Evolutionary conservation across 2,113 vertebrate species (phyloP), one percentile per base, ranked within the genome.

Genomic region (Pterophyllum scalare): DNA sequence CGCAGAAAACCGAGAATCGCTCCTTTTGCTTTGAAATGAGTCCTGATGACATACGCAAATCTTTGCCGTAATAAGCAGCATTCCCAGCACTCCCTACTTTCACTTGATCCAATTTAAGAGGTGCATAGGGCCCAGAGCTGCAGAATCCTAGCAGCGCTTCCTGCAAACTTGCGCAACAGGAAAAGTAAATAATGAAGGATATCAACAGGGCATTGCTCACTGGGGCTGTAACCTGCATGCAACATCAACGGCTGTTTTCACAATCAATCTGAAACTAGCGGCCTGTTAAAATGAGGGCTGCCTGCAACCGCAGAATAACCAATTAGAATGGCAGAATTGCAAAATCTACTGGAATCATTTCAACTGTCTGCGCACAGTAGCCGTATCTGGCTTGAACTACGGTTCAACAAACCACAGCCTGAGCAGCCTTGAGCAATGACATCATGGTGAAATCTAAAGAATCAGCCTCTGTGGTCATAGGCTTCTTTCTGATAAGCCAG

Each of bases 161-260:
- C 88, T 83, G 87, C 81, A 65, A 54, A 85, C 67, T 85, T 82
- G 78, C 46, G 58, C 86, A 91, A 91, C 86, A 92, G 88, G 88
- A 91, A 91, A 86, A 59, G 86, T 88, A 88, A 88, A 91, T 91
- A 93, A 87, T 92, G 87, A 92, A 91, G 78, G 72, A 64, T 78
- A 84, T 88, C 93, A 86, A 88, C 87, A 90, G 70, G 87, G 86
- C 75, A 49, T 38, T 20, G 88, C 90, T 87, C 81, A 57, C 65
- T 74, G 60, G 70, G 86, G 78, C 81, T 80, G 54, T 80, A 88
- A 89, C 82, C 81, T 61, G 65, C 43, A 35, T 54, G 59, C 81
- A 26, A 77, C 72, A 87, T 84, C 82, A 80, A 85, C 59, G 52
- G 38, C 26, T 74, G 60, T 86, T 90, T 91, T 89, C 81, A 62